Evolutionary conservation across 2,888 invertebrate genomes (phyloP).

Genomic region (Ligdia adustata): DNA sequence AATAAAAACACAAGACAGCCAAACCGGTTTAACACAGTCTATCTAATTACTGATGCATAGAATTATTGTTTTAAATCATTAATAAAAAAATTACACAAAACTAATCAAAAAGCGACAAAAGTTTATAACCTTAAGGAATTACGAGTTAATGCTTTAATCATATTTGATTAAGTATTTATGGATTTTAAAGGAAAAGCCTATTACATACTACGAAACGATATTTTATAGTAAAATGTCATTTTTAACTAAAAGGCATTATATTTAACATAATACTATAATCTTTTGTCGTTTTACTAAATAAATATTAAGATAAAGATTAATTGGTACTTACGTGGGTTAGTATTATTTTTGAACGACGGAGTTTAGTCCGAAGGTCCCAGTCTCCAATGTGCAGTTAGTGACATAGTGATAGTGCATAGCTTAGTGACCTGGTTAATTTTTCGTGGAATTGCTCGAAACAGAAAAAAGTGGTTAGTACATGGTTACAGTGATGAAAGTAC

Average conservation of each 20-base stretch:
- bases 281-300: no score
- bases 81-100: background rate
- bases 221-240: no score
- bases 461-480: slow-evolving; percentile 70
- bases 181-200: background rate
- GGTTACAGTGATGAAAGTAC: slow-evolving; percentile 39
- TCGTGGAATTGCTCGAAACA: slow-evolving; percentile 74
- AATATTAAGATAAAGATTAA: slow-evolving; percentile 5
- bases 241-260: no score
- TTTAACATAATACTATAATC: background rate
- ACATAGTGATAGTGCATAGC: slow-evolving; percentile 43
- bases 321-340: slow-evolving; percentile 20
- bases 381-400: slow-evolving; percentile 48
- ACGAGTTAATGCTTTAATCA: background rate
- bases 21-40: background rate
- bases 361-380: no score
- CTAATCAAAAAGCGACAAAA: slow-evolving; percentile 1
- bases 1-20: background rate
- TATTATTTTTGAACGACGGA: background rate
- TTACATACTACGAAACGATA: no score
- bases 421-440: slow-evolving; percentile 70
- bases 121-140: background rate
- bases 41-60: background rate
- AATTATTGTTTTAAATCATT: background rate
- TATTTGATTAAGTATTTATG: background rate